Evolutionary conservation across 53 echinoderm and acorn worm species (phyloP).

Genomic region (Patiria pectinifera): DNA sequence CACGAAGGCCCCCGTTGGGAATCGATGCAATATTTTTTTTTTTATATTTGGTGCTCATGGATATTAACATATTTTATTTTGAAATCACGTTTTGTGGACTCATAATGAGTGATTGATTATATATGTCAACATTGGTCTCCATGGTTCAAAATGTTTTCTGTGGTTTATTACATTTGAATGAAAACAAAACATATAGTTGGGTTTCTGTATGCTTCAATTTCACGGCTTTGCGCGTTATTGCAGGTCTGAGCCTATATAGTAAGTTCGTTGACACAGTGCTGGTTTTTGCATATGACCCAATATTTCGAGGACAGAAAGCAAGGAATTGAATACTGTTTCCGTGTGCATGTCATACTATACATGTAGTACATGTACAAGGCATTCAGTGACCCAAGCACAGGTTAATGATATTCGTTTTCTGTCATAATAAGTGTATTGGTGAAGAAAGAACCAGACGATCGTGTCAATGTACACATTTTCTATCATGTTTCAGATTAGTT

Average conservation of each 20-base stretch:
- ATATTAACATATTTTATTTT: too few species aligned
- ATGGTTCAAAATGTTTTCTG: too few species aligned
- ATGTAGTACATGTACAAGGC: background rate
- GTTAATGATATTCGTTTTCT: slow-evolving; percentile 8
- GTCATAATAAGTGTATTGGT: background rate
- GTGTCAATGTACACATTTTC: background rate
- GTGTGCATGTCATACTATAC: background rate
- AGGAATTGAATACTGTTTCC: background rate
- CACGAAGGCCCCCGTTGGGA: too few species aligned
- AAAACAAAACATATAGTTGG: too few species aligned
- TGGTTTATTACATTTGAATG: too few species aligned
- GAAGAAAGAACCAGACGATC: slow-evolving; percentile 3
- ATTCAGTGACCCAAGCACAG: background rate
- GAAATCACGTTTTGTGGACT: too few species aligned
- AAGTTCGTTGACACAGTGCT: background rate
- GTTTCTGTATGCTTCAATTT: background rate
- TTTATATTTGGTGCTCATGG: too few species aligned
- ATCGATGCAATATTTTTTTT: too few species aligned
- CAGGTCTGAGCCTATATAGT: background rate
- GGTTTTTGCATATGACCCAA: background rate
- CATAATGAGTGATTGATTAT: too few species aligned
- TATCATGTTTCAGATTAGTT: too few species aligned
- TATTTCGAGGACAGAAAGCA: background rate
- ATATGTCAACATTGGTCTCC: too few species aligned
- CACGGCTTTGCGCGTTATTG: background rate